phyloP scores from a whole-genome alignment of 2,113 vertebrate species.

The Anarrhichthys ocellatus region DNA sequence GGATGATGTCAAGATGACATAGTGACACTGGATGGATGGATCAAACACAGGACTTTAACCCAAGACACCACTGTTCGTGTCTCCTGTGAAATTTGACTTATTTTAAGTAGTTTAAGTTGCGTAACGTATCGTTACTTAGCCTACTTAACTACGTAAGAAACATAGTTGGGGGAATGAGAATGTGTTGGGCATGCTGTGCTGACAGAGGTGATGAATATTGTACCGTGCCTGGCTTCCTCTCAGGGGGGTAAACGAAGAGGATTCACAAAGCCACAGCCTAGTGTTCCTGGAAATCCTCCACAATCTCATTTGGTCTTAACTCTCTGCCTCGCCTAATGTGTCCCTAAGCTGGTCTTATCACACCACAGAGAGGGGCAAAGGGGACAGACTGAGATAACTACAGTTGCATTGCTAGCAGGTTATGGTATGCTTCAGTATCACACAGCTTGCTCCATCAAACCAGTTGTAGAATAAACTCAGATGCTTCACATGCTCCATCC shows the following conservation, averaged over 20 bases:
- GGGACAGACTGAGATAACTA: constrained; percentile 38
- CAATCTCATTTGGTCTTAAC: constrained; percentile 75
- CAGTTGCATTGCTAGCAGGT: constrained; percentile 14
- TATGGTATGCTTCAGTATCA: not conserved
- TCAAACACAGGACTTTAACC: not conserved
- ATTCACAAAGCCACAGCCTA: constrained; percentile 66
- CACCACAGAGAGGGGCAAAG: constrained; percentile 52
- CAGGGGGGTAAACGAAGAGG: constrained; percentile 60
- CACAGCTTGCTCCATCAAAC: not conserved
- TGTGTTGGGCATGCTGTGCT: constrained; percentile 15
- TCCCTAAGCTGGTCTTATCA: constrained; percentile 73
- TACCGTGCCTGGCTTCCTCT: constrained; percentile 50
- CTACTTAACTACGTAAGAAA: not conserved
- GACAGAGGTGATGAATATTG: constrained; percentile 50
- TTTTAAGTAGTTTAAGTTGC: not conserved
- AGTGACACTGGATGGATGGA: not conserved
- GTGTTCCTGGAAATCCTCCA: constrained; percentile 72
- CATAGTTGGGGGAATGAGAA: not conserved
- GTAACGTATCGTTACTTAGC: not conserved
- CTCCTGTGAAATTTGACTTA: not conserved
- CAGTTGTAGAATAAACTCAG: not conserved
- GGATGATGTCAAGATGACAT: not conserved
- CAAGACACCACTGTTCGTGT: not conserved
- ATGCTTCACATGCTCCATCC: not conserved
- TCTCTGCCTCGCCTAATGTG: constrained; percentile 70